These are phyloP conservation scores for Cryptus armator DNA, from an alignment of 2,888 invertebrate species.

Conservation along the genomic window DNA sequence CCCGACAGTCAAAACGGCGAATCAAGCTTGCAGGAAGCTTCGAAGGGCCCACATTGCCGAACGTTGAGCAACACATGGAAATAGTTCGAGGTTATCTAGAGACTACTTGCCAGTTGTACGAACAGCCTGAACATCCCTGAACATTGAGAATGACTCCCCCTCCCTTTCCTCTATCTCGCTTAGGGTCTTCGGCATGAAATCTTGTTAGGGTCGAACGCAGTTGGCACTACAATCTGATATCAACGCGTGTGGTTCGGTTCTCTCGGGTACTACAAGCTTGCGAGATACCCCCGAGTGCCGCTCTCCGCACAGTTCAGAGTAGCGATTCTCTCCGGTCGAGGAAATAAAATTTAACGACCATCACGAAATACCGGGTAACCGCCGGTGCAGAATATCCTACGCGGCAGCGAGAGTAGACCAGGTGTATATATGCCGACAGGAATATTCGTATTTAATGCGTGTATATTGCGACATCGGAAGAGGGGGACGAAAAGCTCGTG, in stretches of 20 bases:
- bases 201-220: constrained; percentile 77
- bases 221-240: constrained; percentile 79
- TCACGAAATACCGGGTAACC: not conserved
- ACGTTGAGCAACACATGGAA: constrained; percentile 18
- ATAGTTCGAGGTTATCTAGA: constrained; percentile 3
- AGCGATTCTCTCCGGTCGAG: constrained; percentile 25
- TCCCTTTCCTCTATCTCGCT: not conserved
- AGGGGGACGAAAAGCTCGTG: constrained; percentile 4
- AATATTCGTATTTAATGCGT: constrained; percentile 8
- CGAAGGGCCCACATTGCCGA: constrained; percentile 1
- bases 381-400: not conserved
- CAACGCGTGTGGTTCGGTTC: constrained; percentile 59
- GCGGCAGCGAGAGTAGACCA: not conserved
- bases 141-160: not conserved
- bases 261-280: constrained; percentile 63
- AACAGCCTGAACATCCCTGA: constrained; percentile 3
- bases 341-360: constrained; percentile 52
- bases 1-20: constrained; percentile 68
- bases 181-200: constrained; percentile 68
- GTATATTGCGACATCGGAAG: not conserved
- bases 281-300: constrained; percentile 19
- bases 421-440: not conserved
- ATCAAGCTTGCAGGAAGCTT: constrained; percentile 65
- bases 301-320: constrained; percentile 16
- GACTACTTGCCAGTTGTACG: not conserved